Evolutionary conservation across 2,797 vertebrate genomes (phyloP), one percentile per base, ranked within the genome.

Genomic region (Spinibarbus caldwelli): DNA sequence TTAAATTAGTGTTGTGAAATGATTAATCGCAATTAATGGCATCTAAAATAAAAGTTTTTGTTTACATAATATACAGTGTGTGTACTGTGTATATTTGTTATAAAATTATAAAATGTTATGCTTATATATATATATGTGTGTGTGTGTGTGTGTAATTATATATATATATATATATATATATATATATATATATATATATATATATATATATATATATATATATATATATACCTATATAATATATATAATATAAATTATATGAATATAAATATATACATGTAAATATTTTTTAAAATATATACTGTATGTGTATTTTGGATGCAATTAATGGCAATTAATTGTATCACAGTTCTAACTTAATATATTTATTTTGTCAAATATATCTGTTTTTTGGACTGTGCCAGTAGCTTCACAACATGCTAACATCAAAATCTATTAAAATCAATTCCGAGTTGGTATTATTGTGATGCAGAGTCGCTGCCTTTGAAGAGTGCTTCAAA

Each of bases 381-480:
- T 26, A 4, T n/a, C 4, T 26, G 1, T 29, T 31, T 14, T 26
- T n/a, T 31, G 43, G 29, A 29, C 14, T 72, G 41, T 72, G 41
- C 6, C n/a, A 45, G 70, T 72, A 72, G n/a, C 41, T 29, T 72
- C 43, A 26, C 15, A 73, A 49, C 15, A n/a, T 54, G 72, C 19
- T 31, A 52, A 52, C 17, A 49, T 31, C 45, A 7, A 52, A 14
- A 75, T 31, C 29, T 34, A 75, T 52, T 75, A 4, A n/a, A 77
- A 77, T 38, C 23, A 57, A 17, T 36, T 19, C 15, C 0, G 1
- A 73, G 26, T 73, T 19, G 5, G n/a, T 26, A 34, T 38, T 23
- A 36, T 36, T 57, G 47, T 73, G 29, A 31, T 12, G 45, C 75
- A 77, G 36, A 62, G n/a, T 14, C 43, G 85, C 79, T 72, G 81